phyloP scores from a whole-genome alignment of 2,888 invertebrate species.

The Chaitophorus viminalis region DNA sequence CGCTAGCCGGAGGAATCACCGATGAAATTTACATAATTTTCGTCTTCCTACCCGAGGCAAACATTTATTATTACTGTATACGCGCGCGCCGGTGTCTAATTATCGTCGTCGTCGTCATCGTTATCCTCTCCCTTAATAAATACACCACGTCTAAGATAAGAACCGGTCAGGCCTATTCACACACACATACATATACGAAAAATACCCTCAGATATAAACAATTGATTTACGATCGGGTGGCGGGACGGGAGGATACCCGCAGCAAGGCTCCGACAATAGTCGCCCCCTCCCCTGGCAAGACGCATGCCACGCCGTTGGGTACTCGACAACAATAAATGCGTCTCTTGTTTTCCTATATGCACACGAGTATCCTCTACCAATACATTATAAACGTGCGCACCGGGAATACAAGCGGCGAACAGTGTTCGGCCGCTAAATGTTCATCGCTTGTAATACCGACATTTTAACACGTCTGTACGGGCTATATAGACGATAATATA shows the following conservation, averaged over 20 bases:
- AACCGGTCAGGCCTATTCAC: conserved; percentile 8
- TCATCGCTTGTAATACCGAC: neutral
- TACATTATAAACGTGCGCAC: too few species aligned
- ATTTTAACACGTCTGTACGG: neutral
- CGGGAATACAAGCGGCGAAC: neutral
- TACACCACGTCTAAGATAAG: conserved; percentile 19
- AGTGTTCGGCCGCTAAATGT: neutral
- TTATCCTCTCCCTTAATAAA: neutral
- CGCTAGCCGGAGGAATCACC: neutral
- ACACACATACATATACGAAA: neutral
- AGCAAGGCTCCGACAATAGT: neutral
- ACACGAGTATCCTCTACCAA: too few species aligned
- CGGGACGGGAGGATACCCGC: neutral
- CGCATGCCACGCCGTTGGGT: neutral
- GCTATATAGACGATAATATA: neutral
- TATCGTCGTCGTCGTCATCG: conserved; percentile 10
- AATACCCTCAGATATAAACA: conserved; percentile 28
- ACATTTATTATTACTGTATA: neutral
- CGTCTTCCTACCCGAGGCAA: conserved; percentile 29
- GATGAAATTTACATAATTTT: conserved; percentile 40
- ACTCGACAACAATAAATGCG: neutral
- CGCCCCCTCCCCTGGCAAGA: neutral
- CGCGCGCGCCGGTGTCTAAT: conserved; percentile 34
- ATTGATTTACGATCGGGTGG: conserved; percentile 55
- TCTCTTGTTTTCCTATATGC: neutral